Base-by-base conservation (phyloP, 2,888 invertebrate species). In the Lymantria dispar region DNA sequence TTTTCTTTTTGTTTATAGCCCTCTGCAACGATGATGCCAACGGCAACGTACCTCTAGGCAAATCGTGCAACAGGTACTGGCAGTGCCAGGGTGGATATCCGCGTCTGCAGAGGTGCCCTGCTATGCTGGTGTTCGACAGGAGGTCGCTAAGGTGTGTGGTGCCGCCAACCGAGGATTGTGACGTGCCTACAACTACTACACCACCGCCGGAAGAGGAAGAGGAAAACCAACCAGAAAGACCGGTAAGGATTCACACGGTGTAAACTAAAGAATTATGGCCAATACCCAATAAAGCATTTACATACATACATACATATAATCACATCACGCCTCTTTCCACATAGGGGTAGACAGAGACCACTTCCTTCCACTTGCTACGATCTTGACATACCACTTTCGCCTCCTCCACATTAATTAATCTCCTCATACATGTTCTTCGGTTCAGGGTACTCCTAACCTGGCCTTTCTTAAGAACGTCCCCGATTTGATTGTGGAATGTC, bases 1-100 rank as follows among this genome's bases (percentile, higher is more conserved):
- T 2, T 22, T 22, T 22, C 5, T 33, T 8, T 47, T 39, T 45
- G n/a, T 11, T 92, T n/a, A 45, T 89, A 97, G 97, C 97, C 52
- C 94, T 98, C 47, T 98, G 97, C 87, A 97, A 97, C 78, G 97
- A 97, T 43, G 97, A 97, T 72, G 93, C 98, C 47, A 97, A 98
- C 83, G 97, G 97, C 56, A 97, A 97, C 85, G 97, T 98, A 10
- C 95, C 97, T 0, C 92, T 98, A 10, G 97, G 97, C 68, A 97
- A 97, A 85, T 97, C 97, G 47, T 98, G 97, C 93, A 97, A 97
- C 91, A 93, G 97, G 11, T 98, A 98, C 89, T 98, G 98, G 98
- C 97, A 97, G 78, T 98, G 98, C 78, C 97, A 97, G 79, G 97
- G 97, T 7, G 98, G 98, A 0, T 98, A 98, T 85, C 98, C 98